Evolutionary conservation across 2,888 invertebrate genomes (phyloP).

Genomic region (Agrilus biguttatus): DNA sequence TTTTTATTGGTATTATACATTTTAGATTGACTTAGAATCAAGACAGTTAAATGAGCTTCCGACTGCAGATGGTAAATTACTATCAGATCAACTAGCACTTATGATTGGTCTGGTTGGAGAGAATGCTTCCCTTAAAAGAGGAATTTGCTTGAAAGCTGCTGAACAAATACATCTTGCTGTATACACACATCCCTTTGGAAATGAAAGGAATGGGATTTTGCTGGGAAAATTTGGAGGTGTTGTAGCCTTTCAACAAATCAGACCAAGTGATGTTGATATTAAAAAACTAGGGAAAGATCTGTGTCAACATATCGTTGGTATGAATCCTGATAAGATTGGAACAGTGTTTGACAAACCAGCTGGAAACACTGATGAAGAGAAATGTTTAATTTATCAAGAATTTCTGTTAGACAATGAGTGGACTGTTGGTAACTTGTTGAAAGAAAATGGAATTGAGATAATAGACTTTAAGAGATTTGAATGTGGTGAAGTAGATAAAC

Average conservation of each 20-base stretch:
- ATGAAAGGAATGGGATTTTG: constrained; percentile 34
- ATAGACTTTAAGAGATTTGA: constrained; percentile 77
- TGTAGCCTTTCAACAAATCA: constrained; percentile 48
- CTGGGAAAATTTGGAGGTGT: constrained; percentile 78
- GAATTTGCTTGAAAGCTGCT: constrained; percentile 55
- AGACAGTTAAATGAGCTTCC: constrained; percentile 53
- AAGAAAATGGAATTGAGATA: constrained; percentile 49
- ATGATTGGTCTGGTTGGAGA: constrained; percentile 83
- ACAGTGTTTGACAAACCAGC: constrained; percentile 41
- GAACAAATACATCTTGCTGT: constrained; percentile 44
- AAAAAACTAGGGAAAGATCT: constrained; percentile 52
- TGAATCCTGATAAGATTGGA: constrained; percentile 68
- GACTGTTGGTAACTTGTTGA: constrained; percentile 58
- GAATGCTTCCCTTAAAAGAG: constrained; percentile 70
- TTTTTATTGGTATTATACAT: constrained; percentile 1
- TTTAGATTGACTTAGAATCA: constrained; percentile 46
- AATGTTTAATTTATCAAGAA: constrained; percentile 71
- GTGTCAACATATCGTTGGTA: constrained; percentile 87
- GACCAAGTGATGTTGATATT: constrained; percentile 26
- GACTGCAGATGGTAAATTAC: constrained; percentile 47
- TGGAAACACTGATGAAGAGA: constrained; percentile 59
- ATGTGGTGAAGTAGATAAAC: constrained; percentile 53
- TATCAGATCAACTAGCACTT: constrained; percentile 71
- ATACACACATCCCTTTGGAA: constrained; percentile 64
- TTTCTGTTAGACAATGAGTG: constrained; percentile 65